Base-by-base conservation (phyloP, 2,888 invertebrate genomes). In the Seira musarum region DNA sequence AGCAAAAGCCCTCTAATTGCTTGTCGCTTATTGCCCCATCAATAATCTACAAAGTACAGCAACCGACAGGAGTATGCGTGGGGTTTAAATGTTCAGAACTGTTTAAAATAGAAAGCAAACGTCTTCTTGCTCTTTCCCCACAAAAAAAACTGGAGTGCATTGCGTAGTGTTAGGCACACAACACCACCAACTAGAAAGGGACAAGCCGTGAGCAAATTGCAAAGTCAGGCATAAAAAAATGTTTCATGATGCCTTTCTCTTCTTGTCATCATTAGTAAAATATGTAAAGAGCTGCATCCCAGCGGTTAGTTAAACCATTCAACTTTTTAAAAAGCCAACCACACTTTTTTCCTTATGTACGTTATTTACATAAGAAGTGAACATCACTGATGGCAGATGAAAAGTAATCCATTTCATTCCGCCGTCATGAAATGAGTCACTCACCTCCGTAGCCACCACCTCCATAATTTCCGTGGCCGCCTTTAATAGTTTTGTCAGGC, bases 361-460 rank as follows among this genome's bases (percentile, higher is more conserved):
- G 57, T 57, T 57, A 57, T n/a, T 57, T 40, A 40, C 13, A 8
- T 40, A 40, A 5, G 13, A 13, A 40, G 40, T 8, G 40, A 40
- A 40, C 40, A 40, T n/a, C n/a, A n/a, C n/a, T n/a, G n/a, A n/a
- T n/a, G n/a, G n/a, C n/a, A n/a, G n/a, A n/a, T n/a, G n/a, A n/a
- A n/a, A n/a, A n/a, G n/a, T n/a, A n/a, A n/a, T n/a, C n/a, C n/a
- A n/a, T n/a, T n/a, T n/a, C n/a, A n/a, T n/a, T n/a, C n/a, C n/a
- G n/a, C n/a, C n/a, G n/a, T n/a, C n/a, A n/a, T n/a, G n/a, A 40
- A 40, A 40, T 13, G 40, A 40, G 13, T 40, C 40, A 74, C 80
- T 80, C 60, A 79, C 78, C 78, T 75, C 76, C 67, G 21, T 70
- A 22, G 13, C 82, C 82, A 22, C 83, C 83, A 25, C 81, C 83